Percentiles rank a stretch among this genome's conserved stretches.
Evolutionary conservation across 2,113 vertebrate genomes (phyloP).

Genomic region (Oryzias javanicus): DNA sequence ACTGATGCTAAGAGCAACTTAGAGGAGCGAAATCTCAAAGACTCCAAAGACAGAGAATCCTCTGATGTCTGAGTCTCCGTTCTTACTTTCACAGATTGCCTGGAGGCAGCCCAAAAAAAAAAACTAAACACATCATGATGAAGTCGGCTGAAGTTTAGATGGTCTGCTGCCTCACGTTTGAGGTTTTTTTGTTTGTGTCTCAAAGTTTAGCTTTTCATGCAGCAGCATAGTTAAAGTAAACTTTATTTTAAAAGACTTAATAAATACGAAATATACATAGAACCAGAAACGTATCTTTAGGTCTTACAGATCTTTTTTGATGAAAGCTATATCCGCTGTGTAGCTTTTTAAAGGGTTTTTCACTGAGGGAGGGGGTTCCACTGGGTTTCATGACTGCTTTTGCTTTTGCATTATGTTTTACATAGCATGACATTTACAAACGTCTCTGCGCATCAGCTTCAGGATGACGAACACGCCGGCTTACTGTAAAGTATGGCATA

Average conservation of each 20-base stretch:
- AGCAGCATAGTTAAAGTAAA: background rate
- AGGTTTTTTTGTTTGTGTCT: background rate
- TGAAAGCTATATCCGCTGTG: background rate
- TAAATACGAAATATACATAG: no score
- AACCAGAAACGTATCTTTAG: no score
- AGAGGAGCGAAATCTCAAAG: conserved; percentile 19
- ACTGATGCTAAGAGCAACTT: conserved; percentile 32
- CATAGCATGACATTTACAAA: conserved; percentile 6
- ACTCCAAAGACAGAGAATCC: conserved; percentile 14
- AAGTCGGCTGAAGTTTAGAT: conserved; percentile 19
- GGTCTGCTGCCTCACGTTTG: background rate
- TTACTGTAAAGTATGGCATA: conserved; percentile 1
- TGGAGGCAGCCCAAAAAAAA: conserved; percentile 4
- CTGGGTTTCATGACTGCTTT: background rate
- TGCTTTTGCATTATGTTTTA: conserved; percentile 4
- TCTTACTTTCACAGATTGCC: conserved; percentile 13
- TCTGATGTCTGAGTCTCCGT: conserved; percentile 37
- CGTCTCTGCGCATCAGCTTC: conserved; percentile 15
- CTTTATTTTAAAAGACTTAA: no score
- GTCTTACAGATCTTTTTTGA: background rate
- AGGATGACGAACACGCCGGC: background rate
- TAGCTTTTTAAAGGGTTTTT: background rate
- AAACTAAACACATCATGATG: conserved; percentile 17
- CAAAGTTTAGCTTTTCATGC: background rate
- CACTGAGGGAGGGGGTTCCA: background rate